Percentiles rank a stretch among this genome's conserved stretches.
phyloP scores from a whole-genome alignment of 2,113 vertebrate species.

The Motacilla alba region DNA sequence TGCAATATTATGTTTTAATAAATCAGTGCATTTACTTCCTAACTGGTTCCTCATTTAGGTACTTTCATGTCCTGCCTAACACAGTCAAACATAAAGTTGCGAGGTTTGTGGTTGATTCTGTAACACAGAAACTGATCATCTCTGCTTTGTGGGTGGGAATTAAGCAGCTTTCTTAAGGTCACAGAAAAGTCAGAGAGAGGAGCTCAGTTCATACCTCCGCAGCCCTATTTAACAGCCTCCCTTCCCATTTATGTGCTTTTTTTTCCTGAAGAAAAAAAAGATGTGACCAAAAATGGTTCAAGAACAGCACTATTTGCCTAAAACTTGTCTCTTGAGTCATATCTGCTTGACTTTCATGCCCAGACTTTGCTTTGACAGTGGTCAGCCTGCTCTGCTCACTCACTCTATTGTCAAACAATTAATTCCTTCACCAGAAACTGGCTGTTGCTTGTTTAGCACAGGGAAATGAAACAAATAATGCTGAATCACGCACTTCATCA shows the following conservation, averaged over 20 bases:
- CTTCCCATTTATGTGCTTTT: not conserved
- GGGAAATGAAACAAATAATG: not conserved
- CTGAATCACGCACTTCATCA: not conserved
- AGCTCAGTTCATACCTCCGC: not conserved
- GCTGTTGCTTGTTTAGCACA: not conserved
- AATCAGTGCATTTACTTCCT: not conserved
- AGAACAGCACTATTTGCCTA: not conserved
- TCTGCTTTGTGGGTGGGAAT: not conserved
- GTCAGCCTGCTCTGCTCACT: not conserved
- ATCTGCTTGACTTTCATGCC: not conserved
- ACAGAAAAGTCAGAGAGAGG: not conserved
- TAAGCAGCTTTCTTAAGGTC: not conserved
- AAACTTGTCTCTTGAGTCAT: not conserved
- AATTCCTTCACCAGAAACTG: not conserved
- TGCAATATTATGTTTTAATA: not conserved
- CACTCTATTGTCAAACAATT: not conserved
- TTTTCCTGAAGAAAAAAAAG: not conserved
- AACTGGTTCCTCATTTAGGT: not conserved
- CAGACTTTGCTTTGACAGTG: not conserved
- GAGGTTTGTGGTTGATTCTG: not conserved
- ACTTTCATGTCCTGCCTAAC: not conserved
- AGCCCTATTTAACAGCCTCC: not conserved
- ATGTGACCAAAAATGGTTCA: not conserved
- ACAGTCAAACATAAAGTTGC: rapidly evolving
- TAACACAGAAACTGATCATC: not conserved